These are phyloP conservation scores for Criorhina ranunculi DNA, from an alignment of 2,888 invertebrate genomes.

Conservation along the genomic window DNA sequence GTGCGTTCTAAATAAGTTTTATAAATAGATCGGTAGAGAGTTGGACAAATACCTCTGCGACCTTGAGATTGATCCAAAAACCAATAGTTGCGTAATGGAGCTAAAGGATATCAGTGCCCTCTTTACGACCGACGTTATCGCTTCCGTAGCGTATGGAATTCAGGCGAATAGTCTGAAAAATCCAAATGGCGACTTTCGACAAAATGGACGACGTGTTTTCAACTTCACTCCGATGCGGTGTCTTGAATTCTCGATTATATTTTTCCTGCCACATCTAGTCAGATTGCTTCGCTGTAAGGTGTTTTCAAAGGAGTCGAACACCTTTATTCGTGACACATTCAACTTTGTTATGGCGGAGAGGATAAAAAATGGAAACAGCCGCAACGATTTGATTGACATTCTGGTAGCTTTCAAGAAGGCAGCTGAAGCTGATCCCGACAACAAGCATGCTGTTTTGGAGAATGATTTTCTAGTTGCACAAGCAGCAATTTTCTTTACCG, in stretches of 20 bases:
- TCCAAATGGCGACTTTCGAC: conserved; percentile 81
- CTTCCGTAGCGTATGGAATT: conserved; percentile 82
- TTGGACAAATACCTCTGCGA: conserved; percentile 78
- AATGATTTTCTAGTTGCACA: conserved; percentile 82
- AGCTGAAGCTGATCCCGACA: conserved; percentile 72
- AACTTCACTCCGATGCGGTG: conserved; percentile 77
- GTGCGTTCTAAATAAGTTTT: neutral
- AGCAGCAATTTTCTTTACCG: conserved; percentile 82
- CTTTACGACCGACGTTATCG: conserved; percentile 83
- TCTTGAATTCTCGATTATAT: conserved; percentile 80
- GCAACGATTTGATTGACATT: conserved; percentile 85
- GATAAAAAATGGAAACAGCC: conserved; percentile 81
- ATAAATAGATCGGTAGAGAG: conserved; percentile 79
- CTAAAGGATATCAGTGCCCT: conserved; percentile 80
- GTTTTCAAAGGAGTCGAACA: conserved; percentile 79
- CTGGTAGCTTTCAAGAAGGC: conserved; percentile 83
- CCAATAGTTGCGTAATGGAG: conserved; percentile 78
- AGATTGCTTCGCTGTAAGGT: conserved; percentile 79
- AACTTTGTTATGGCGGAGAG: conserved; percentile 84
- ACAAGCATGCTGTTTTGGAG: conserved; percentile 77
- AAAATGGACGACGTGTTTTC: conserved; percentile 80
- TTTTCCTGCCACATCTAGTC: conserved; percentile 82
- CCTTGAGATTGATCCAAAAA: conserved; percentile 31
- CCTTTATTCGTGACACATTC: conserved; percentile 83
- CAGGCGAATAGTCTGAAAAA: conserved; percentile 81